Conservation (phyloP, 2,113 vertebrate genomes). For the Platichthys stellatus region DNA sequence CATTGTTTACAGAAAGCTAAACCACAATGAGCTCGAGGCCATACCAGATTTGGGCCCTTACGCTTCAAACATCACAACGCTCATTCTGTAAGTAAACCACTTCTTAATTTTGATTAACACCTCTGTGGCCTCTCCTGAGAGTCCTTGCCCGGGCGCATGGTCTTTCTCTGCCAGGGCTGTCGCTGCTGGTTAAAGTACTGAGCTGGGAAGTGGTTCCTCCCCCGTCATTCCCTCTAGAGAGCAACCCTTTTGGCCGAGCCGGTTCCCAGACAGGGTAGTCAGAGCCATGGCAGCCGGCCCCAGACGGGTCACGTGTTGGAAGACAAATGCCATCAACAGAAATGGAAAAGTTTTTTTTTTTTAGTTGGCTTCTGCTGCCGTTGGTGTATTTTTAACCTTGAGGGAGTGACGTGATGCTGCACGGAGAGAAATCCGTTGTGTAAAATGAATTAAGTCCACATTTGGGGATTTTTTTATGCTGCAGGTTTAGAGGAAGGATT, state of each 20-base stretch:
- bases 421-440: conserved; percentile 20
- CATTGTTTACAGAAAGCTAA: conserved; percentile 86
- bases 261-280: conserved; percentile 68
- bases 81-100: conserved; percentile 90
- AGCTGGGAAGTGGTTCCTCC: conserved; percentile 34
- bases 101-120: neutral
- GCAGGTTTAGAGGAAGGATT: neutral
- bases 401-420: conserved; percentile 38
- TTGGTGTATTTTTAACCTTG: conserved; percentile 64
- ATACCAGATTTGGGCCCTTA: conserved; percentile 88
- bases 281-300: conserved; percentile 61
- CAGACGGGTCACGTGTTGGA: conserved; percentile 63
- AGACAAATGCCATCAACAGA: conserved; percentile 66
- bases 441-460: conserved; percentile 26
- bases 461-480: conserved; percentile 20
- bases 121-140: conserved; percentile 9
- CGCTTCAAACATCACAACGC: conserved; percentile 88
- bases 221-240: conserved; percentile 31
- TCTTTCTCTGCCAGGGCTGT: conserved; percentile 34
- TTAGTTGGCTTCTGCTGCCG: conserved; percentile 26
- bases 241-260: conserved; percentile 43
- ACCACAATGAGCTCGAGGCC: conserved; percentile 89
- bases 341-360: conserved; percentile 63
- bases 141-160: neutral
- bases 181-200: conserved; percentile 45